Evolutionary conservation across 2,888 invertebrate species (phyloP).

Genomic region (Harmothoe impar): DNA sequence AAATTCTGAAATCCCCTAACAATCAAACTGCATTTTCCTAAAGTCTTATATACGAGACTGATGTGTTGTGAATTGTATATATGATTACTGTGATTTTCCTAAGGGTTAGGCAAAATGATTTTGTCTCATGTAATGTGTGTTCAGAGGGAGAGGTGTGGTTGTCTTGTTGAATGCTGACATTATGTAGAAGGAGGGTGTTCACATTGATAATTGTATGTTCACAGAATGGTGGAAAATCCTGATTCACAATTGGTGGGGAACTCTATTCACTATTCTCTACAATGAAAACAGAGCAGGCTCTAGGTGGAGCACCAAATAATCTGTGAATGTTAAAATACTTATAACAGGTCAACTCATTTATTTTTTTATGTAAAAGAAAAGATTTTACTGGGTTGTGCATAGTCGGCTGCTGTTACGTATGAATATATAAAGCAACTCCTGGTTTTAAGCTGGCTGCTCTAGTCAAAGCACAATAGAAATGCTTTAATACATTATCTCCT

Average conservation of each 20-base stretch:
- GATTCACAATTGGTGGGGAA: too few relatives aligned
- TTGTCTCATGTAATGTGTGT: slow-evolving; percentile 4
- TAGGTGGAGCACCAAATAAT: not conserved
- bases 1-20: not conserved
- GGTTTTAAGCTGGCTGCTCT: slow-evolving; percentile 12
- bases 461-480: slow-evolving; percentile 13
- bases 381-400: not conserved
- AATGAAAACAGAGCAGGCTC: not conserved
- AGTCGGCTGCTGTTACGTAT: not conserved
- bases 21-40: slow-evolving; percentile 4
- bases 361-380: not conserved
- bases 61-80: slow-evolving; percentile 21
- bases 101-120: not conserved
- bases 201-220: not conserved
- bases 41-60: not conserved
- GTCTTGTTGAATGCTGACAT: not conserved
- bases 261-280: not conserved
- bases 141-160: not conserved
- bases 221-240: not conserved
- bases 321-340: not conserved
- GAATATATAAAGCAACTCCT: not conserved
- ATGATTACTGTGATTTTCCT: slow-evolving; percentile 27
- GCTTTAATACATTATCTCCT: slow-evolving; percentile 10
- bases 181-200: not conserved
- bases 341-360: too few relatives aligned